Conservation (phyloP, 1,140 invertebrate species). For the Spodoptera litura region DNA sequence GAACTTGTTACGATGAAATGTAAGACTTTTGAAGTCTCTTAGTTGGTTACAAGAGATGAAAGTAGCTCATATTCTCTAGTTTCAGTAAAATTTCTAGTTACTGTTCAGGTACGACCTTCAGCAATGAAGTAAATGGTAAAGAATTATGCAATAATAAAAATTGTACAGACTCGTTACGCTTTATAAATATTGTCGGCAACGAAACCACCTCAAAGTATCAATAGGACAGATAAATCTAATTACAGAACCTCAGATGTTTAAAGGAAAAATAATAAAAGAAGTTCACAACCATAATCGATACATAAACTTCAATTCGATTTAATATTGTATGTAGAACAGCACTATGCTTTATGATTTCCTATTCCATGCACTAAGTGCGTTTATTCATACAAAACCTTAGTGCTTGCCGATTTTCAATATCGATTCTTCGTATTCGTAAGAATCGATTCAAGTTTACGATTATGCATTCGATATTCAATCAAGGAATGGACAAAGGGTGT, state of each 20-base stretch:
- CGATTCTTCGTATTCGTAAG: constrained; percentile 62
- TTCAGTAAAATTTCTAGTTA: too few relatives aligned
- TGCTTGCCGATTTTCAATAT: constrained; percentile 59
- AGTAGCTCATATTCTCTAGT: too few relatives aligned
- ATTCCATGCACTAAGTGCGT: constrained; percentile 46
- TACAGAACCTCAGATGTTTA: background rate
- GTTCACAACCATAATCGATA: constrained; percentile 4
- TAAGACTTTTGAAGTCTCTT: too few relatives aligned
- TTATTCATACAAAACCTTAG: constrained; percentile 49
- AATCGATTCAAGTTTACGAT: constrained; percentile 72
- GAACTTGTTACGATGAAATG: too few relatives aligned
- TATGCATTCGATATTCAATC: constrained; percentile 69
- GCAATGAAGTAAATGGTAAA: too few relatives aligned
- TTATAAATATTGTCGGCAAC: background rate
- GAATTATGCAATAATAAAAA: too few relatives aligned
- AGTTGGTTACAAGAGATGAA: too few relatives aligned
- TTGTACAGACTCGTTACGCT: background rate
- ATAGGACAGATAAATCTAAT: background rate
- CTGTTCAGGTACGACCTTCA: too few relatives aligned
- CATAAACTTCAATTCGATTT: constrained; percentile 28
- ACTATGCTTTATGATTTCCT: constrained; percentile 47
- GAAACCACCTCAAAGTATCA: too few relatives aligned
- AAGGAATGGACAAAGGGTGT: constrained; percentile 62
- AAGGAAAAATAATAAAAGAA: constrained; percentile 22
- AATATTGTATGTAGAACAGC: constrained; percentile 40